phyloP scores from a whole-genome alignment of 1,140 invertebrate species.

The Amyelois transitella region DNA sequence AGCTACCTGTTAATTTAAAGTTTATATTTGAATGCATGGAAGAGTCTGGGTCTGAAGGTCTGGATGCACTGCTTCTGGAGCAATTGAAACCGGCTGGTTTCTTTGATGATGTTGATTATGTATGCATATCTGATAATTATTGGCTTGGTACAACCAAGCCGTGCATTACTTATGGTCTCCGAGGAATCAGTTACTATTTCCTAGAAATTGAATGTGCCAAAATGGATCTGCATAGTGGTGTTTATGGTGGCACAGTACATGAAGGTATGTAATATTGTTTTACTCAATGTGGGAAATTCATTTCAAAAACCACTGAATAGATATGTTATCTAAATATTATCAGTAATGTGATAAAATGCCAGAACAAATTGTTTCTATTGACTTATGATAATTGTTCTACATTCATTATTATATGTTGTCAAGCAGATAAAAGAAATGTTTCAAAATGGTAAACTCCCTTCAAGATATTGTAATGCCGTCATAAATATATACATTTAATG shows the following conservation, averaged over 20 bases:
- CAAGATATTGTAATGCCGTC: too few species aligned
- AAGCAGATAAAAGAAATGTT: too few species aligned
- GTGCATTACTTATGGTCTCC: slow-evolving; percentile 96
- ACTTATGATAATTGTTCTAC: too few species aligned
- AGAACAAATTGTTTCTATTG: too few species aligned
- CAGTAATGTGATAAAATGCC: too few species aligned
- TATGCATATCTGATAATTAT: slow-evolving; percentile 99
- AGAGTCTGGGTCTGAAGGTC: slow-evolving; percentile 95
- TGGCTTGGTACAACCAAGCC: slow-evolving; percentile 98
- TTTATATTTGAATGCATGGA: slow-evolving; percentile 99
- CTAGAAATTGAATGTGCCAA: slow-evolving; percentile 91
- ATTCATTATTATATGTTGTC: too few species aligned
- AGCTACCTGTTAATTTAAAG: slow-evolving; percentile 94
- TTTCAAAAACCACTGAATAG: too few species aligned
- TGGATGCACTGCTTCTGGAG: slow-evolving; percentile 89
- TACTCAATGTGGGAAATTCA: background rate
- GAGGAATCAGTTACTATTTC: slow-evolving; percentile 95
- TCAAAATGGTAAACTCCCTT: too few species aligned
- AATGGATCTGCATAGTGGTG: slow-evolving; percentile 97
- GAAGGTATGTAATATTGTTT: slow-evolving; percentile 57
- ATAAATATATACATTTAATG: too few species aligned
- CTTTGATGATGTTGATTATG: slow-evolving; percentile 90
- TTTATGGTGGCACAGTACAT: slow-evolving; percentile 93
- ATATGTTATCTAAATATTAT: too few species aligned
- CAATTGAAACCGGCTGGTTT: slow-evolving; percentile 78